A percentile compares a stretch with the other conserved stretches of the same genome.
Conservation (phyloP, 2,888 invertebrate species). For the Microplitis deprimator region DNA sequence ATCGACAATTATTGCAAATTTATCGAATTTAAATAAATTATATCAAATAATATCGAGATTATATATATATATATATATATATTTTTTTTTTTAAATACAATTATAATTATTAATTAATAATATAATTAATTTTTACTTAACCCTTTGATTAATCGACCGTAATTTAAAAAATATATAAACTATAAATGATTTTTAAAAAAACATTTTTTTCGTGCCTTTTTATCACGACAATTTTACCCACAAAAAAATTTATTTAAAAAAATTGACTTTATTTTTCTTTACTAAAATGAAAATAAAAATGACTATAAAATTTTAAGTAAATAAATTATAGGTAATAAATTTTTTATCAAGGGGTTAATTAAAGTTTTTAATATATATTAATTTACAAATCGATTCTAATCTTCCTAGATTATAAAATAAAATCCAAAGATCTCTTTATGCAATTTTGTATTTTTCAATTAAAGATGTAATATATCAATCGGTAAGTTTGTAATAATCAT, state of each 20-base stretch:
- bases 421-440: not conserved
- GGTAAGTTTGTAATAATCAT: not conserved
- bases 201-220: not conserved
- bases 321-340: not conserved
- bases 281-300: not conserved
- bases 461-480: not conserved
- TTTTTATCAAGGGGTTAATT: not conserved
- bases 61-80: not conserved
- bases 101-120: not conserved
- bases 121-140: not conserved
- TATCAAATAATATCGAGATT: not conserved
- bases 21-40: constrained; percentile 6
- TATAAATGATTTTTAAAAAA: not conserved
- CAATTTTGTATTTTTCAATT: not conserved
- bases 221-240: not conserved
- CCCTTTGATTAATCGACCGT: not conserved
- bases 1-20: constrained; percentile 29
- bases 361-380: not conserved
- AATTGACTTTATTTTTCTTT: no score
- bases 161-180: not conserved
- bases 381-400: not conserved
- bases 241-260: not conserved
- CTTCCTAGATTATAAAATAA: not conserved
- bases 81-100: not conserved
- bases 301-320: not conserved